Evolutionary conservation across 2,888 invertebrate genomes (phyloP).

Genomic region (Phyllotreta cruciferae): DNA sequence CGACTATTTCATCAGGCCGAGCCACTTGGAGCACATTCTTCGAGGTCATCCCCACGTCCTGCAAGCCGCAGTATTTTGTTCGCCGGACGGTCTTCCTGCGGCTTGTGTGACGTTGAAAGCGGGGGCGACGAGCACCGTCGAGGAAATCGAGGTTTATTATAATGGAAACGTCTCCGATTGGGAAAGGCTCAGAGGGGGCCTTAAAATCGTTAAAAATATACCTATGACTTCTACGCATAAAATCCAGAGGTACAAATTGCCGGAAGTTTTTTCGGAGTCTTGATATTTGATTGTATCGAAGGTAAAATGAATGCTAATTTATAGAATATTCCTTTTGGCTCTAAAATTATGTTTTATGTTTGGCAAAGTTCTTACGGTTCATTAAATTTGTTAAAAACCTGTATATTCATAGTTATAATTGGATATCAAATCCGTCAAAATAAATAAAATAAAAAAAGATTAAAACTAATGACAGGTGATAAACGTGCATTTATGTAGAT

Average conservation of each 20-base stretch:
- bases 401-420: too few species aligned
- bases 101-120: conserved; percentile 25
- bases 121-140: neutral
- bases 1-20: conserved; percentile 51
- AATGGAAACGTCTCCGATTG: conserved; percentile 46
- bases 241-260: conserved; percentile 22
- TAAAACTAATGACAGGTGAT: too few species aligned
- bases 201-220: conserved; percentile 44
- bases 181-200: conserved; percentile 49
- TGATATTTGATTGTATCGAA: neutral
- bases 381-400: too few species aligned
- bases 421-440: too few species aligned
- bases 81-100: conserved; percentile 45
- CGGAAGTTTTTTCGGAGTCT: conserved; percentile 5
- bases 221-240: conserved; percentile 50
- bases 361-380: too few species aligned
- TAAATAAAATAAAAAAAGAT: too few species aligned
- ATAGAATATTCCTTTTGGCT: too few species aligned
- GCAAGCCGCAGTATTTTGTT: conserved; percentile 49
- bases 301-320: too few species aligned
- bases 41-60: conserved; percentile 46
- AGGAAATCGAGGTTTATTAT: conserved; percentile 45
- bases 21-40: conserved; percentile 46
- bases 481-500: too few species aligned
- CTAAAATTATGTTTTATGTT: too few species aligned